A percentile compares a stretch with the other conserved stretches of the same genome.
Evolutionary conservation across 1,140 invertebrate species (phyloP).

Genomic region (Hypothenemus hampei): DNA sequence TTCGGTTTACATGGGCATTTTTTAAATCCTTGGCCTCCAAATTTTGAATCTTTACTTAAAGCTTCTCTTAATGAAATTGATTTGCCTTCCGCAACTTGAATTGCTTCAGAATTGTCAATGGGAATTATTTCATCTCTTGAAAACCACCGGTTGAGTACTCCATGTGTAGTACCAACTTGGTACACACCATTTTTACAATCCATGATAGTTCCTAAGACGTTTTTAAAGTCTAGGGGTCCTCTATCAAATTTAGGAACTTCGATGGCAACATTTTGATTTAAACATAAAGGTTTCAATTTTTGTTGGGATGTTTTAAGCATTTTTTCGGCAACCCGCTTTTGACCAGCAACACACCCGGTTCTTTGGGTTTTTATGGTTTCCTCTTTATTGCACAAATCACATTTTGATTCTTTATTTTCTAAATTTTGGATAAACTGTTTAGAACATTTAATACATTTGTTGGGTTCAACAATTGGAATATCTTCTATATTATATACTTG

Average conservation of each 20-base stretch:
- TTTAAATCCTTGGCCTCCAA: slow-evolving; percentile 17
- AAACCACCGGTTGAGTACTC: slow-evolving; percentile 34
- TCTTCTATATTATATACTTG: background rate
- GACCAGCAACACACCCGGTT: slow-evolving; percentile 23
- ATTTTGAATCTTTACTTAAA: slow-evolving; percentile 18
- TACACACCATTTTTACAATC: slow-evolving; percentile 31
- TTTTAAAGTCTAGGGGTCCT: slow-evolving; percentile 30
- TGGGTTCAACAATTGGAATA: background rate
- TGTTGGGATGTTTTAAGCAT: slow-evolving; percentile 26
- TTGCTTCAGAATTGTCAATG: slow-evolving; percentile 13
- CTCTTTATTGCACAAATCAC: slow-evolving; percentile 25
- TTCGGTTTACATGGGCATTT: slow-evolving; percentile 22
- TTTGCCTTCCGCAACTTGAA: slow-evolving; percentile 14
- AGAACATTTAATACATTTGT: background rate
- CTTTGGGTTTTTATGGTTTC: slow-evolving; percentile 27
- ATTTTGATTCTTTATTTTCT: background rate
- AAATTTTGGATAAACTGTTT: background rate
- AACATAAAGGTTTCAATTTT: slow-evolving; percentile 31
- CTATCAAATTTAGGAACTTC: slow-evolving; percentile 35
- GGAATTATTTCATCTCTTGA: slow-evolving; percentile 19
- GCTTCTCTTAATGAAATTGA: slow-evolving; percentile 17
- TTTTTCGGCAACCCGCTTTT: slow-evolving; percentile 35
- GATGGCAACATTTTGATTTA: slow-evolving; percentile 28
- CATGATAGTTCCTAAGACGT: slow-evolving; percentile 31
- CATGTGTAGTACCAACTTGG: slow-evolving; percentile 32